These are phyloP conservation scores for Silurus asotus DNA, from an alignment of 2,113 vertebrate species.

Conservation along the genomic window DNA sequence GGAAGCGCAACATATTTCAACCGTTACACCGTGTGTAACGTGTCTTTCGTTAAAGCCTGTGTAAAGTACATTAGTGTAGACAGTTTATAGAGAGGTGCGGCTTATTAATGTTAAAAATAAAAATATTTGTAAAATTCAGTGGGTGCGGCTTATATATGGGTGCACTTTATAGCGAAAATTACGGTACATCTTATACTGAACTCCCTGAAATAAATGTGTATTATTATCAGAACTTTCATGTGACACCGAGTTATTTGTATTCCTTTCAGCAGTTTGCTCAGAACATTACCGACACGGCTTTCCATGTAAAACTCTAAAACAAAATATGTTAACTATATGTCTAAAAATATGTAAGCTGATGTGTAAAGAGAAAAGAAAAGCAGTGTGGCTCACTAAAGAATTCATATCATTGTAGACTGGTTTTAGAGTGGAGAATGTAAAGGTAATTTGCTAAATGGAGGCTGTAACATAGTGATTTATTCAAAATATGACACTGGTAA, in stretches of 20 bases:
- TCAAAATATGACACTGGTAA: slow-evolving; percentile 59
- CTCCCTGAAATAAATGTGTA: not conserved
- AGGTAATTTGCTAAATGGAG: slow-evolving; percentile 63
- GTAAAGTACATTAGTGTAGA: too few species aligned
- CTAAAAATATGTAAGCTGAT: slow-evolving; percentile 27
- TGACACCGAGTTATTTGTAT: slow-evolving; percentile 22
- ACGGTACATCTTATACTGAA: too few species aligned
- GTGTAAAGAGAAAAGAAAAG: slow-evolving; percentile 18
- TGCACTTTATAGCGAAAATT: too few species aligned
- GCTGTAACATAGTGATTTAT: slow-evolving; percentile 60
- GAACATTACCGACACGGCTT: slow-evolving; percentile 21
- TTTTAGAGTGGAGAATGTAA: slow-evolving; percentile 33
- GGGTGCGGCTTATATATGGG: too few species aligned
- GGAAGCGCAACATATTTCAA: too few species aligned
- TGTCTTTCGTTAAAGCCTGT: too few species aligned
- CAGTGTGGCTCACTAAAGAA: slow-evolving; percentile 19
- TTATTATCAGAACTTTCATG: not conserved
- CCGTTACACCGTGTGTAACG: too few species aligned
- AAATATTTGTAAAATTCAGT: too few species aligned
- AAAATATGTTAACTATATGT: not conserved
- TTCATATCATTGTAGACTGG: slow-evolving; percentile 41
- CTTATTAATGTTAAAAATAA: too few species aligned
- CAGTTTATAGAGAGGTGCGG: too few species aligned
- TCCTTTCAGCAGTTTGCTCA: slow-evolving; percentile 14
- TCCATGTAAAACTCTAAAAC: not conserved